Conservation (phyloP, 2,113 vertebrate genomes). For the Alces alces region DNA sequence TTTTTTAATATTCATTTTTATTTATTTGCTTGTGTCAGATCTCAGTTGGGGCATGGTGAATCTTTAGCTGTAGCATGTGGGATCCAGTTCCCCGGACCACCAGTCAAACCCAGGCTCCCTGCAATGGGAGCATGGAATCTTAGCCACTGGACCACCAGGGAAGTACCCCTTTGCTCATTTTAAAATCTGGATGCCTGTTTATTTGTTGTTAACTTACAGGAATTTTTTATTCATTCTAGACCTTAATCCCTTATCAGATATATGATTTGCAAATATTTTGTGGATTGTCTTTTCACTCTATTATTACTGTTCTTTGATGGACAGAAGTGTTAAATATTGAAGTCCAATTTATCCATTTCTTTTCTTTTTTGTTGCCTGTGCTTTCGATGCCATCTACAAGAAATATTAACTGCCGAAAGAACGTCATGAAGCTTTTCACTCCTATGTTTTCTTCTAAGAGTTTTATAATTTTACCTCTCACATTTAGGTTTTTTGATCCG, state of each 20-base stretch:
- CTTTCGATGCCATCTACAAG: neutral
- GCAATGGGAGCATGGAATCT: neutral
- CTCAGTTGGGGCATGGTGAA: neutral
- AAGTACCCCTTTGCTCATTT: neutral
- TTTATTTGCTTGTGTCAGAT: neutral
- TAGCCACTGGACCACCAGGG: neutral
- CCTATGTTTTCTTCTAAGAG: neutral
- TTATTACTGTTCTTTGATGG: neutral
- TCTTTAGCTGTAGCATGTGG: neutral
- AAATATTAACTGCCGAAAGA: neutral
- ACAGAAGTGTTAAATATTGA: neutral
- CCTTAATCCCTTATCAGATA: neutral
- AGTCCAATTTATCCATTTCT: neutral
- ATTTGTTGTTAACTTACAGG: neutral
- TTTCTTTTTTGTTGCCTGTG: neutral
- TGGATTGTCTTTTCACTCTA: neutral
- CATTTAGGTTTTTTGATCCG: neutral
- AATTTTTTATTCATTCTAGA: neutral
- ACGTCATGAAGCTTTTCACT: no score
- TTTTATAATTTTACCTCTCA: neutral
- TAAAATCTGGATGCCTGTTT: neutral
- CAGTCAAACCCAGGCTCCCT: rapidly evolving
- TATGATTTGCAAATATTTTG: neutral
- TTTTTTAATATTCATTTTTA: neutral
- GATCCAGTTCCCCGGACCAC: neutral